Base-by-base conservation (phyloP, 2,113 vertebrate genomes). In the Panthera tigris region DNA sequence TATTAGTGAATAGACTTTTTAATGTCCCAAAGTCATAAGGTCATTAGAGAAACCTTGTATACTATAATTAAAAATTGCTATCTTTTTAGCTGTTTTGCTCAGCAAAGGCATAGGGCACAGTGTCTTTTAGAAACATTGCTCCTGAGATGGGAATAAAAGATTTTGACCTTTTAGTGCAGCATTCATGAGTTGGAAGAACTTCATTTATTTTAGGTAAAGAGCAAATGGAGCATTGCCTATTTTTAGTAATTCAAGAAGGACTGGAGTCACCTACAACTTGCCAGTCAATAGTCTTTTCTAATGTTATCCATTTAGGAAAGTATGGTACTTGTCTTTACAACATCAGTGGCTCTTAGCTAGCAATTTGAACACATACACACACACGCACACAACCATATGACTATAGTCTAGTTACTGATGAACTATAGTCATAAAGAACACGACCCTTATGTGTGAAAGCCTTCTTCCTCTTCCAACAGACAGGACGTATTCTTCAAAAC, bases 201-300 rank as follows among this genome's bases (percentile, higher is more conserved):
- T 96, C 73, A 93, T 94, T 97, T 96, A 91, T 94, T 95, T 95
- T 93, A 94, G 55, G 86, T 94, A 93, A 93, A 94, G 65, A 95
- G 41, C 93, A 92, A 96, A 92, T 87, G 84, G 79, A 97, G 33
- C 80, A 81, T 63, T 91, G 33, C n/a, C 57, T 92, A 48, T 87
- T 92, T 95, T 95, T 83, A 95, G 83, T 85, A 88, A 71, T 92
- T 97, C 36, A 33, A 41, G 89, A 86, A n/a, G 45, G 9, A 89
- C 82, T 93, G 36, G 41, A 89, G 61, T 83, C 50, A 95, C 69
- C 63, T 93, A 86, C 5, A 84, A 86, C 88, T 93, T 92, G 31
- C 31, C 41, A 93, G 84, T 92, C 93, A 95, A 93, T 80, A 76
- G 52, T 69, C 50, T 79, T 95, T 82, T 73, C 71, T 71, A 80